phyloP scores from a whole-genome alignment of 2,797 vertebrate species.

The Fundulus diaphanus region DNA sequence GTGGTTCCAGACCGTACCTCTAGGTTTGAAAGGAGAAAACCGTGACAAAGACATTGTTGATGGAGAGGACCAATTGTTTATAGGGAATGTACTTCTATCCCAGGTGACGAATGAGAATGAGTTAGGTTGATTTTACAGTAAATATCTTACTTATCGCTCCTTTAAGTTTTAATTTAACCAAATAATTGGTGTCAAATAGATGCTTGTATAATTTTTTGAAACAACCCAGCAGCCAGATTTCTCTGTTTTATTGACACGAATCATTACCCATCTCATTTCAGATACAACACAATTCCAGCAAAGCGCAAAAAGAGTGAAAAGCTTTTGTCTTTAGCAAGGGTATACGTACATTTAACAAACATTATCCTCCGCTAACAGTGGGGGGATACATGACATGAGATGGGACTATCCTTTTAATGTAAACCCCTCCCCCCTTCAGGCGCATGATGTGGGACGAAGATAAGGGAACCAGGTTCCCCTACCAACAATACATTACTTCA shows the following conservation, averaged over 20 bases:
- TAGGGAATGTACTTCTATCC: too few relatives aligned
- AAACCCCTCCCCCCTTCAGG: slow-evolving; percentile 36
- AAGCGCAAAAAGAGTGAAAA: slow-evolving; percentile 88
- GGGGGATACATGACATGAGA: slow-evolving; percentile 54
- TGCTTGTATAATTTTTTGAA: slow-evolving; percentile 22
- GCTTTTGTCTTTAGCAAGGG: slow-evolving; percentile 82
- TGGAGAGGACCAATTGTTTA: too few relatives aligned
- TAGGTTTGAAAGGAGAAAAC: too few relatives aligned
- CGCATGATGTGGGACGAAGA: slow-evolving; percentile 64
- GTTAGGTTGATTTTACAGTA: too few relatives aligned
- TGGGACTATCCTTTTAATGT: slow-evolving; percentile 48
- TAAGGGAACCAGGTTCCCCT: slow-evolving; percentile 69
- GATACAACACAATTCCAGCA: slow-evolving; percentile 89
- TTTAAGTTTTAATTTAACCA: not conserved
- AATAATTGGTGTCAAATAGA: not conserved
- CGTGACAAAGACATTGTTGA: too few relatives aligned
- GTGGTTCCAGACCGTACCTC: too few relatives aligned
- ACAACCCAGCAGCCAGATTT: slow-evolving; percentile 55
- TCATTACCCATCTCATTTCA: slow-evolving; percentile 88
- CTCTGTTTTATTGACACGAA: slow-evolving; percentile 86
- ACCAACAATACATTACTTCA: slow-evolving; percentile 73
- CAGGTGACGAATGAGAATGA: too few relatives aligned
- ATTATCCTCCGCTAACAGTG: slow-evolving; percentile 68
- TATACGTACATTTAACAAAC: slow-evolving; percentile 76
- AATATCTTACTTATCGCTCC: too few relatives aligned